Base-by-base conservation (phyloP, 2,888 invertebrate genomes). In the Acanthosepion pharaonis region DNA sequence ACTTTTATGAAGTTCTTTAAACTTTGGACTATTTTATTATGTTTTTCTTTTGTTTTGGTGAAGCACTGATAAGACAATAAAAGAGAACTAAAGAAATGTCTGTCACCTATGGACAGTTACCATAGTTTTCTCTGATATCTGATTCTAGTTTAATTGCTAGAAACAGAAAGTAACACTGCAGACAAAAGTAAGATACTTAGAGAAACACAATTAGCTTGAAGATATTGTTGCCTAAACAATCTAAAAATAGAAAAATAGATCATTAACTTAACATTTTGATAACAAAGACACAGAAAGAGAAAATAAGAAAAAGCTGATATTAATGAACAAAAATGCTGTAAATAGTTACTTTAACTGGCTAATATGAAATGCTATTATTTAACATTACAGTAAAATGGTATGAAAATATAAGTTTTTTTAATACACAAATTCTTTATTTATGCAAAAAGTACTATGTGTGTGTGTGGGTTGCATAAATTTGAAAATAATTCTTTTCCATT, bases 141-240 rank as follows among this genome's bases (percentile, higher is more conserved):
- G 78, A n/a, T 78, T 78, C 78, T 11, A 78, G n/a, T 78, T 78
- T 78, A 78, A 78, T n/a, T 78, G 78, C n/a, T 78, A 78, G 78
- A 78, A 78, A 28, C 15, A n/a, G 78, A 78, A 78, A 78, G 9
- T 78, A 28, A 9, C 78, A 28, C n/a, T n/a, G n/a, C n/a, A 78
- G 78, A 9, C n/a, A 78, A 78, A 78, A 78, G 28, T 64, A 25
- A 8, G 9, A 78, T 28, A 78, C 78, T 28, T 8, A 8, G 64
- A 25, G 28, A 64, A n/a, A n/a, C 78, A 78, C 28, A n/a, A 64
- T 64, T 64, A 64, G 25, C 25, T 23, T 64, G 64, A 64, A 64
- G 25, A 64, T 64, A 25, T 25, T 4, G 23, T 64, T 64, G 28
- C 25, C 23, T 64, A 25, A 64, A 64, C 64, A 25, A 53, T 53